phyloP scores from a whole-genome alignment of 2,113 vertebrate genomes.

The Notarius quadriscutis region DNA sequence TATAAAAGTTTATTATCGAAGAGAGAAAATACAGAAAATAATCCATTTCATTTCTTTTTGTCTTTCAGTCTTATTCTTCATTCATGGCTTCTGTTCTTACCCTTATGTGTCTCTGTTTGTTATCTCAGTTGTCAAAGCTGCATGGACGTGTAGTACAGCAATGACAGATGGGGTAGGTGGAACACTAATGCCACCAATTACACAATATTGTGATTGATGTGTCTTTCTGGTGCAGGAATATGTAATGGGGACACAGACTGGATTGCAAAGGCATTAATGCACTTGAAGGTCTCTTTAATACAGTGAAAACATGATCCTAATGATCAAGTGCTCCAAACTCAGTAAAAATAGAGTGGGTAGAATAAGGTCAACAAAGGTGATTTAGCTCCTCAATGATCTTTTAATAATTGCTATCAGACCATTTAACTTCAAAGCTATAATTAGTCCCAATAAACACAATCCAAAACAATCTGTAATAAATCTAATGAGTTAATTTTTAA shows the following conservation, averaged over 20 bases:
- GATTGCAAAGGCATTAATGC: background rate
- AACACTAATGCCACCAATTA: slow-evolving; percentile 25
- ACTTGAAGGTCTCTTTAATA: slow-evolving; percentile 25
- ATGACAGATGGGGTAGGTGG: slow-evolving; percentile 23
- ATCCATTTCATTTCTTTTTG: background rate
- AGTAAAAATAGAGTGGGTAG: background rate
- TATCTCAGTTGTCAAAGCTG: slow-evolving; percentile 11
- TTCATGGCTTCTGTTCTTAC: slow-evolving; percentile 10
- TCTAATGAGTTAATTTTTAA: background rate
- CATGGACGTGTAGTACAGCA: slow-evolving; percentile 28
- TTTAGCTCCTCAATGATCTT: background rate
- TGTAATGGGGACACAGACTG: slow-evolving; percentile 11
- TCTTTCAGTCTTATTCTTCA: slow-evolving; percentile 31
- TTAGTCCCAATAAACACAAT: background rate
- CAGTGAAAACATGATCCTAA: slow-evolving; percentile 21
- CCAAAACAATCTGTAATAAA: background rate
- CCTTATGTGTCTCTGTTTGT: background rate
- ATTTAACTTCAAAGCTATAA: slow-evolving; percentile 11
- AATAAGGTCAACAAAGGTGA: slow-evolving; percentile 15
- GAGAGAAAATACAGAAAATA: background rate
- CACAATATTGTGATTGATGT: slow-evolving; percentile 24
- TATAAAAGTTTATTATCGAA: background rate
- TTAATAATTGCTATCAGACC: background rate
- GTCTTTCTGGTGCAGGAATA: background rate
- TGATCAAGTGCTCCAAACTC: background rate